These are phyloP conservation scores for Chymomyza procnemis DNA, from an alignment of 2,888 invertebrate genomes.

Conservation along the genomic window DNA sequence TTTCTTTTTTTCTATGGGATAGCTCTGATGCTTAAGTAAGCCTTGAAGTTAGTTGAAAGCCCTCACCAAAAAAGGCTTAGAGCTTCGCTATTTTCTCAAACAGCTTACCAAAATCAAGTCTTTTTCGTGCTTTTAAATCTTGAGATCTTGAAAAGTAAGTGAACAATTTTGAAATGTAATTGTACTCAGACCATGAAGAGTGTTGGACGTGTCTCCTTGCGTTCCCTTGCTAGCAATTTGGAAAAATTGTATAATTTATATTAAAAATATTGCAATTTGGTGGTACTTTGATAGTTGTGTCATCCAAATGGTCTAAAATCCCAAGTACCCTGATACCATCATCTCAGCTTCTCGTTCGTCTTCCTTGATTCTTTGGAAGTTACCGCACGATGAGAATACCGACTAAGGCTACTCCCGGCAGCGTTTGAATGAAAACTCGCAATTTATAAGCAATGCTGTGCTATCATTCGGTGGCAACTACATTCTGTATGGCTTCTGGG, in stretches of 20 bases:
- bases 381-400: slow-evolving; percentile 96
- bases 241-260: slow-evolving; percentile 79
- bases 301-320: slow-evolving; percentile 99
- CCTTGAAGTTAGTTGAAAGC: too few relatives aligned
- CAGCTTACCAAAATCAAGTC: too few relatives aligned
- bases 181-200: too few relatives aligned
- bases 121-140: too few relatives aligned
- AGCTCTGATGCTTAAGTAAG: too few relatives aligned
- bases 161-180: too few relatives aligned
- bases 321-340: slow-evolving; percentile 98
- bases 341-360: slow-evolving; percentile 92
- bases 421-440: slow-evolving; percentile 97
- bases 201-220: slow-evolving; percentile 64
- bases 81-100: too few relatives aligned
- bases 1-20: too few relatives aligned
- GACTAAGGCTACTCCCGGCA: slow-evolving; percentile 97
- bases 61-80: too few relatives aligned
- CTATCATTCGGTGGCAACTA: slow-evolving; percentile 99
- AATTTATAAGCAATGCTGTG: slow-evolving; percentile 99
- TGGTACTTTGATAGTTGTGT: slow-evolving; percentile 99
- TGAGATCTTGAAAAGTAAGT: too few relatives aligned
- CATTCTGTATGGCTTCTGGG: slow-evolving; percentile 99
- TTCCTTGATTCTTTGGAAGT: slow-evolving; percentile 96
- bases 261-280: slow-evolving; percentile 95
- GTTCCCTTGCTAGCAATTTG: slow-evolving; percentile 55